Evolutionary conservation across 2,113 vertebrate species (phyloP).

Genomic region (Mustela lutreola): DNA sequence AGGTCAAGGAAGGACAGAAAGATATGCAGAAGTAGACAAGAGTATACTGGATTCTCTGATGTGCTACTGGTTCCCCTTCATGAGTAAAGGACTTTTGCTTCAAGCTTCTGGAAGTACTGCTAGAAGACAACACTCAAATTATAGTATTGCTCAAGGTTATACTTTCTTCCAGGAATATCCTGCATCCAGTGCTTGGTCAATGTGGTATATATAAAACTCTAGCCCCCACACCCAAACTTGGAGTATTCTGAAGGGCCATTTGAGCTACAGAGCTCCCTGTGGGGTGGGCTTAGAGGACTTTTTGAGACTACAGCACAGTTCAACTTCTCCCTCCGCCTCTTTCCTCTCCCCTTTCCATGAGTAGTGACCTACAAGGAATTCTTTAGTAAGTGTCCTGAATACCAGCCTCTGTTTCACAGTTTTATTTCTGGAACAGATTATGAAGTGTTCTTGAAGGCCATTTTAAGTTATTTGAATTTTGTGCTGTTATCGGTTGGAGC

Average conservation of each 20-base stretch:
- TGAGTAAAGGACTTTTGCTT: background rate
- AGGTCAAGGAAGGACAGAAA: background rate
- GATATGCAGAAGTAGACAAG: background rate
- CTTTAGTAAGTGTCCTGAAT: background rate
- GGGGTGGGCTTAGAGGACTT: background rate
- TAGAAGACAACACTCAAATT: background rate
- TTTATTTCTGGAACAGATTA: background rate
- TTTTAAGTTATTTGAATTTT: conserved; percentile 29
- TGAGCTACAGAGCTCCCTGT: background rate
- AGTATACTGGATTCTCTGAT: background rate
- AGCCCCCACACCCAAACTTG: background rate
- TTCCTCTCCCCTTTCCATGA: background rate
- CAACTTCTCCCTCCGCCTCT: background rate
- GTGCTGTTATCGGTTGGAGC: background rate
- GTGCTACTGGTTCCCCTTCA: background rate
- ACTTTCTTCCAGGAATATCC: background rate
- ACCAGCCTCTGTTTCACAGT: background rate
- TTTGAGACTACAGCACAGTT: background rate
- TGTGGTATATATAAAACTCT: background rate
- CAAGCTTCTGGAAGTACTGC: background rate
- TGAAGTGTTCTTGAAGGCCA: background rate
- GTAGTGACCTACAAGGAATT: background rate
- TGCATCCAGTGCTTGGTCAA: background rate
- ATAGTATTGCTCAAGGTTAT: background rate
- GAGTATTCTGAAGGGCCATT: background rate